A percentile compares a stretch with the other conserved stretches of the same genome.
Evolutionary conservation across 2,797 vertebrate species (phyloP).

Genomic region (Paguma larvata): DNA sequence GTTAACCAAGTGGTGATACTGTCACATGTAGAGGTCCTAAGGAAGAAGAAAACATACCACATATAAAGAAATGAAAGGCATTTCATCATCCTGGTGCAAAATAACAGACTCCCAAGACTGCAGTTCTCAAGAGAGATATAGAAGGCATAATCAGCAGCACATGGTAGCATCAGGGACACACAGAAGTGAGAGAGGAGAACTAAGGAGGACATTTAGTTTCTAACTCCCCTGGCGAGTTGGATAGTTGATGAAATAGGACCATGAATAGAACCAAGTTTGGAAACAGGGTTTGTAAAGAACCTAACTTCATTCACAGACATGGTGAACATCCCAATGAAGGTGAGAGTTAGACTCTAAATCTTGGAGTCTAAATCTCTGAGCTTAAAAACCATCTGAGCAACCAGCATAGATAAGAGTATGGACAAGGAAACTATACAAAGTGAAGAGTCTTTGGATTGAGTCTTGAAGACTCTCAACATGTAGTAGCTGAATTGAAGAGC

Average conservation of each 20-base stretch:
- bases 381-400: neutral
- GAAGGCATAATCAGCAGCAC: neutral
- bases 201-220: neutral
- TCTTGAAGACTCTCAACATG: neutral
- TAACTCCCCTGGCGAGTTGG: neutral
- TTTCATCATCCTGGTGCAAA: neutral
- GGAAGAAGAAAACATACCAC: neutral
- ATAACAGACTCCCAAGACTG: rapidly evolving
- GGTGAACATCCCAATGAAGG: neutral
- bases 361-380: neutral
- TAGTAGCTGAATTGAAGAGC: neutral
- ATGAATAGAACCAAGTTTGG: neutral
- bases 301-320: neutral
- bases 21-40: neutral
- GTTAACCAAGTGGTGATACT: neutral
- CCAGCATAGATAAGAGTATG: neutral
- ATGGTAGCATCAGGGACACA: neutral
- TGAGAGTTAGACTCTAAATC: neutral
- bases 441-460: neutral
- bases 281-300: neutral
- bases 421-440: neutral
- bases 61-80: neutral
- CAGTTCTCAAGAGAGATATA: neutral
- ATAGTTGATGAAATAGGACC: neutral
- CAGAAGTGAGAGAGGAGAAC: neutral